Conservation (phyloP, 1,140 invertebrate genomes). For the Procambarus clarkii region DNA sequence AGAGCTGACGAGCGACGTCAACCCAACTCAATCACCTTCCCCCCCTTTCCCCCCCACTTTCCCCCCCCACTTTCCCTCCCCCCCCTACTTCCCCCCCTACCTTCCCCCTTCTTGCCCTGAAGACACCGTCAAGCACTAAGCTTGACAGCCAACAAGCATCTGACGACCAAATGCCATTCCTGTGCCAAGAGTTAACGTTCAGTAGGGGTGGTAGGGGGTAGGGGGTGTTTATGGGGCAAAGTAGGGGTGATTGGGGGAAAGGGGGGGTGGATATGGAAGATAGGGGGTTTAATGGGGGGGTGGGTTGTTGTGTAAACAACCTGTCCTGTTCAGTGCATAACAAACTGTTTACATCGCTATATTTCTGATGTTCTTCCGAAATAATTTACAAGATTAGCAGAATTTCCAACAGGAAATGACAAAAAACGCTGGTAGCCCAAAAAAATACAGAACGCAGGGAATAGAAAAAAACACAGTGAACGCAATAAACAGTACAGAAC, state of each 20-base stretch:
- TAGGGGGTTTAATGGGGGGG: too few species aligned
- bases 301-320: too few species aligned
- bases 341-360: too few species aligned
- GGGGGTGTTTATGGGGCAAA: neutral
- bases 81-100: neutral
- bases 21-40: neutral
- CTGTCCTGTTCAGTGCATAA: neutral
- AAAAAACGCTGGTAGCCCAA: neutral
- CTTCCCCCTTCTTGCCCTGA: neutral
- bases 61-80: neutral
- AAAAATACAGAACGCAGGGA: neutral
- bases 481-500: neutral
- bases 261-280: too few species aligned
- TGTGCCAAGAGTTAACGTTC: too few species aligned
- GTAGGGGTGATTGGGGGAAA: neutral
- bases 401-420: neutral
- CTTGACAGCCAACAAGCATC: neutral
- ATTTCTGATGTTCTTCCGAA: neutral
- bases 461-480: neutral
- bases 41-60: neutral
- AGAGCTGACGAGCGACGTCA: neutral
- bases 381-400: neutral
- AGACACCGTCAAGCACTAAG: neutral
- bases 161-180: neutral
- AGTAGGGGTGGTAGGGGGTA: neutral